Base-by-base conservation (phyloP, 2,888 invertebrate species). In the Chironomus tentans region DNA sequence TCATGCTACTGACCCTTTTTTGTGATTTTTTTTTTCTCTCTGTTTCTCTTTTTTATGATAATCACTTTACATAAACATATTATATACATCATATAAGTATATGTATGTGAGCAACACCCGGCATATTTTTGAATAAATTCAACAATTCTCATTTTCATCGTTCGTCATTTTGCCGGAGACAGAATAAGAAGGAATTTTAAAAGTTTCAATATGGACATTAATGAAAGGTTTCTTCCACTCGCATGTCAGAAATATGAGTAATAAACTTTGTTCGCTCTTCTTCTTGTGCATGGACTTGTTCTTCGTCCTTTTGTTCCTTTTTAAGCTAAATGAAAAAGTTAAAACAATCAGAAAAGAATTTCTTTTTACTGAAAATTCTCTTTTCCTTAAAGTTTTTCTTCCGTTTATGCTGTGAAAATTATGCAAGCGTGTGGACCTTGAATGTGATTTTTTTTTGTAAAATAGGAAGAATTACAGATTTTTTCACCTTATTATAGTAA, bases 1-100 rank as follows among this genome's bases (percentile, higher is more conserved):
- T 15, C 56, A 56, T 47, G 46, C 56, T 61, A 71, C 71, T 71
- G 71, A 71, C 71, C 71, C 56, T 71, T 61, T 68, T 68, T 68
- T 28, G 22, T 62, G 62, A 7, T 21, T 22, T 21, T 65, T 12
- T 12, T 24, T 65, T 10, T 38, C 38, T 38, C 10, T 38, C 38
- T 38, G 10, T 28, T 28, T 28, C 28, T 28, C 28, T 28, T 38
- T 38, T 38, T 38, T 38, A 38, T 38, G 38, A 38, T 38, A 38
- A 38, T 38, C 38, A 38, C 10, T 38, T 38, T 38, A 38, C 38
- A 38, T 38, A 38, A 38, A 38, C 38, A 38, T 38, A 38, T 38
- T 38, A 38, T 38, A 38, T 38, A 38, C 38, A 38, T 38, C 38
- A 38, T 38, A 38, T 38, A 38, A 38, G 38, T 1, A 10, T 38